These are phyloP conservation scores for Oriolus oriolus DNA, from an alignment of 2,113 vertebrate genomes.

Conservation along the genomic window DNA sequence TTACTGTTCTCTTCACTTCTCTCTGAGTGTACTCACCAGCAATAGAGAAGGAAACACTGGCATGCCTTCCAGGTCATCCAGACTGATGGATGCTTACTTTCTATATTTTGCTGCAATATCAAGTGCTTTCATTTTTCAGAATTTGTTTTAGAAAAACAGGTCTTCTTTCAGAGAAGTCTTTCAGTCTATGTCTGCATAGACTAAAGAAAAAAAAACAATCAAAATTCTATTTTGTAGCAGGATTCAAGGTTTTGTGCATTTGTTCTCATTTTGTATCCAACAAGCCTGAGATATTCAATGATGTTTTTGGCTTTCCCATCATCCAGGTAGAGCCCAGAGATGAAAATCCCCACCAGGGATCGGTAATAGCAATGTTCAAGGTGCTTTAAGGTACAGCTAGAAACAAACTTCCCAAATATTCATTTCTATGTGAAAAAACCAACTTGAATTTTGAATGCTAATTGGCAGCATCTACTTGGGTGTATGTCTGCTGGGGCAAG, in stretches of 20 bases:
- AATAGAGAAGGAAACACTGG: not conserved
- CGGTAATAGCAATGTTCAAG: not conserved
- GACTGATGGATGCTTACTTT: not conserved
- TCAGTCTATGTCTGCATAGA: not conserved
- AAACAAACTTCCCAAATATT: not conserved
- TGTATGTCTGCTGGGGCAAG: not conserved
- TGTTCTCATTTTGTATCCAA: not conserved
- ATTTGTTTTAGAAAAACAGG: not conserved
- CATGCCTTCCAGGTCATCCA: not conserved
- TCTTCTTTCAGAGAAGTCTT: not conserved
- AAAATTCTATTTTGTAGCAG: not conserved
- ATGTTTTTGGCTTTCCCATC: not conserved
- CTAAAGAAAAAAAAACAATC: not conserved
- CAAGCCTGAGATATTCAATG: not conserved
- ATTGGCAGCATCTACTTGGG: not conserved
- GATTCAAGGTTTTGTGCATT: not conserved
- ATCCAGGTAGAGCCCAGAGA: not conserved
- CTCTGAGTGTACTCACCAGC: not conserved
- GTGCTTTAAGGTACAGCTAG: not conserved
- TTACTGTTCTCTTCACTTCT: not conserved
- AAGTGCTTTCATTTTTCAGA: not conserved
- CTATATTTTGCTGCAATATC: not conserved
- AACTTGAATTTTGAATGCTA: not conserved
- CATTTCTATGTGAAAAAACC: not conserved
- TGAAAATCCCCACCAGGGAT: not conserved